phyloP scores from a whole-genome alignment of 1,140 invertebrate genomes.

The Drepana arcuata region DNA sequence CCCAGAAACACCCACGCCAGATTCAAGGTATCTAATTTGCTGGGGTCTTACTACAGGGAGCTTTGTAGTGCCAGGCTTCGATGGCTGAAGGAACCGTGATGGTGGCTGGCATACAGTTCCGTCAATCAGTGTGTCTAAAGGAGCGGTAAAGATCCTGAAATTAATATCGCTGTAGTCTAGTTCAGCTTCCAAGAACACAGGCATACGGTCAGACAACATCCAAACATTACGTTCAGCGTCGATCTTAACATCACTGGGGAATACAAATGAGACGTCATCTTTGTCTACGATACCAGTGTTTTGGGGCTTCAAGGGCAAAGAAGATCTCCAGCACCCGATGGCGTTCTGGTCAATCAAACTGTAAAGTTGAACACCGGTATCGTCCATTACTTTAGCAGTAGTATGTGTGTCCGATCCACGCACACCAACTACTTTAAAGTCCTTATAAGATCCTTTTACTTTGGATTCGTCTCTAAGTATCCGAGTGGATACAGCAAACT shows the following conservation, averaged over 20 bases:
- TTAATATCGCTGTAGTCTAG: constrained; percentile 84
- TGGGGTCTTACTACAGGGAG: too few species aligned
- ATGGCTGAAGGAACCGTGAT: neutral
- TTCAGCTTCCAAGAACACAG: constrained; percentile 79
- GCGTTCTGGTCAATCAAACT: constrained; percentile 85
- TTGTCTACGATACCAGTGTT: constrained; percentile 82
- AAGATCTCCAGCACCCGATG: constrained; percentile 85
- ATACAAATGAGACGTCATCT: constrained; percentile 82
- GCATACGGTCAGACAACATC: constrained; percentile 87
- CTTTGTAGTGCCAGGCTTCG: neutral
- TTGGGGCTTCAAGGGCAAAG: constrained; percentile 75
- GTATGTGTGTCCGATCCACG: constrained; percentile 78
- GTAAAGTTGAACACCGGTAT: constrained; percentile 81
- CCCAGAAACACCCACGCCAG: constrained; percentile 1
- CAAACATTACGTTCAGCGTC: constrained; percentile 77
- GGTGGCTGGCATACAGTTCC: constrained; percentile 80
- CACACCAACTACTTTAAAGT: constrained; percentile 79
- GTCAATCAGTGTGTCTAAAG: constrained; percentile 75
- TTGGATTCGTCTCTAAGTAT: constrained; percentile 78
- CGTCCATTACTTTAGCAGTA: constrained; percentile 81
- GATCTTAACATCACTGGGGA: constrained; percentile 85
- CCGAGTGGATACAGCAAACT: constrained; percentile 83
- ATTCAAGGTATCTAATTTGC: constrained; percentile 1
- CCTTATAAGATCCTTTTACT: constrained; percentile 79
- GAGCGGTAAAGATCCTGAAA: constrained; percentile 81